These are phyloP conservation scores for Schizothorax lantsangensis DNA, from an alignment of 2,797 vertebrate species.

Conservation along the genomic window DNA sequence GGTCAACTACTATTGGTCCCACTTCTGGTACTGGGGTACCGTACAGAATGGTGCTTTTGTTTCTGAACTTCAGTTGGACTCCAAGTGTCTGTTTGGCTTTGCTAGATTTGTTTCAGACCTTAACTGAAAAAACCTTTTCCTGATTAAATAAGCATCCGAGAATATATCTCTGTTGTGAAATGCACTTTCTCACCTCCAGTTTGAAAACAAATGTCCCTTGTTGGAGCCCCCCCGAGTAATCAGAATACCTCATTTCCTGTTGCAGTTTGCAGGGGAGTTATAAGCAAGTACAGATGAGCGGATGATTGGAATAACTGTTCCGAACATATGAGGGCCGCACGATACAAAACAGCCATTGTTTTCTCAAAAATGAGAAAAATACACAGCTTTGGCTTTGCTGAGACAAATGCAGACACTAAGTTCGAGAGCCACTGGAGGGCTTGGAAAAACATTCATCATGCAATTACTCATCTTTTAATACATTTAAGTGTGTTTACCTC, in stretches of 20 bases:
- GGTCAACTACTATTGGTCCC: slow-evolving; percentile 25
- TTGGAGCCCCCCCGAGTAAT: slow-evolving; percentile 68
- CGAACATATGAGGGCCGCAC: slow-evolving; percentile 66
- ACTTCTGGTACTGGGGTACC: slow-evolving; percentile 35
- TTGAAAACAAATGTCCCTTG: slow-evolving; percentile 80
- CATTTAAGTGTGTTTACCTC: slow-evolving; percentile 1
- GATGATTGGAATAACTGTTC: slow-evolving; percentile 79
- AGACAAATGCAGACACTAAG: slow-evolving; percentile 27
- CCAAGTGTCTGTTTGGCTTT: slow-evolving; percentile 38
- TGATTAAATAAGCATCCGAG: slow-evolving; percentile 42
- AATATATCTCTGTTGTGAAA: slow-evolving; percentile 36
- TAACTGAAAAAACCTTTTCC: slow-evolving; percentile 28
- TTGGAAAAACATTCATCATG: slow-evolving; percentile 11
- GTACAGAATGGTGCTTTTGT: slow-evolving; percentile 51
- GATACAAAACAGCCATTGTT: slow-evolving; percentile 80
- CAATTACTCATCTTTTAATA: neutral
- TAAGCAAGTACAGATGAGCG: slow-evolving; percentile 78
- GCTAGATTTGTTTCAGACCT: slow-evolving; percentile 26
- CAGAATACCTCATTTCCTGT: slow-evolving; percentile 84
- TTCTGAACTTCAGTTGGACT: slow-evolving; percentile 37
- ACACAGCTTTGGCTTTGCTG: slow-evolving; percentile 57
- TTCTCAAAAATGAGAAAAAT: slow-evolving; percentile 68
- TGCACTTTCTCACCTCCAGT: slow-evolving; percentile 75
- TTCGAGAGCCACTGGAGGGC: slow-evolving; percentile 1
- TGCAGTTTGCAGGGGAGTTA: slow-evolving; percentile 63